Evolutionary conservation across 2,113 vertebrate species (phyloP).

Genomic region (Podilymbus podiceps): DNA sequence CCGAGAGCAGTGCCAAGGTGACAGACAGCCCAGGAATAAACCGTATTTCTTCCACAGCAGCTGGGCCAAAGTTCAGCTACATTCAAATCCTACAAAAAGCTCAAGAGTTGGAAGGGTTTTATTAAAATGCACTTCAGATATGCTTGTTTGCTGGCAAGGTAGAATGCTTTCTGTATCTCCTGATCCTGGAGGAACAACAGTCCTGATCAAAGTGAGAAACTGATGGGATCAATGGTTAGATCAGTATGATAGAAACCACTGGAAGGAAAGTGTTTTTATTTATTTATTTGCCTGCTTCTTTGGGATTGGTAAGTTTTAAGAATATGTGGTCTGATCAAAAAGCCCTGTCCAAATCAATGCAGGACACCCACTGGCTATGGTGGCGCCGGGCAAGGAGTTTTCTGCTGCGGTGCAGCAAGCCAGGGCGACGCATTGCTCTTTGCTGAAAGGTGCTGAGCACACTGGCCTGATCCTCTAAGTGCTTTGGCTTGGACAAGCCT

Average conservation of each 20-base stretch:
- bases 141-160: not conserved
- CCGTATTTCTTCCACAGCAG: not conserved
- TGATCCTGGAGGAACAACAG: not conserved
- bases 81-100: not conserved
- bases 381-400: not conserved
- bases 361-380: not conserved
- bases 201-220: slow-evolving; percentile 5
- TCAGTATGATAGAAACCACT: slow-evolving; percentile 11
- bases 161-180: not conserved
- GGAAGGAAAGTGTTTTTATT: not conserved
- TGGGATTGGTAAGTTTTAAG: not conserved
- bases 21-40: not conserved
- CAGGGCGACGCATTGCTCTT: not conserved
- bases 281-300: slow-evolving; percentile 10
- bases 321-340: not conserved
- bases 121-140: not conserved
- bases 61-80: not conserved
- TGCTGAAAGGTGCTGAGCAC: rapidly evolving
- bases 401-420: not conserved
- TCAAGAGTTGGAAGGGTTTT: not conserved
- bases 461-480: rapidly evolving
- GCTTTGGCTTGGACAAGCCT: not conserved
- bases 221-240: not conserved
- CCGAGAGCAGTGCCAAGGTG: not conserved
- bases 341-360: rapidly evolving